These are phyloP conservation scores for Drosophila antonietae DNA, from an alignment of 2,888 invertebrate genomes.

Conservation along the genomic window DNA sequence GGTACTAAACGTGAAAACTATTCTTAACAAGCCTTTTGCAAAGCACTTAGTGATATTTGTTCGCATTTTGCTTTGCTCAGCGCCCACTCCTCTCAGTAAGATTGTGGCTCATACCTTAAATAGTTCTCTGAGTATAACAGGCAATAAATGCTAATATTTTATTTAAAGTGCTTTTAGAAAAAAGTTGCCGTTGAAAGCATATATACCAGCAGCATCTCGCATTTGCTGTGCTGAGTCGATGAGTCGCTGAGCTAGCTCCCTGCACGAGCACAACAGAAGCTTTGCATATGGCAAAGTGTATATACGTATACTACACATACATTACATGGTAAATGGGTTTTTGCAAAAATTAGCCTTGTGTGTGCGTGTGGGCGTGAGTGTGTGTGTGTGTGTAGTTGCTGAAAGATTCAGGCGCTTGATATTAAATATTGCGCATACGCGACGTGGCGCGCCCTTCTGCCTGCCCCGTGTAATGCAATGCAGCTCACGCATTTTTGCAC, in stretches of 20 bases:
- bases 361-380: neutral
- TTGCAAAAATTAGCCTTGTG: conserved; percentile 37
- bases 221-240: neutral
- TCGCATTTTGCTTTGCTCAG: conserved; percentile 1
- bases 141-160: conserved; percentile 75
- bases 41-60: conserved; percentile 51
- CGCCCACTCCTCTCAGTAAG: neutral
- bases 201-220: conserved; percentile 37
- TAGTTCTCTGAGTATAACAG: conserved; percentile 64
- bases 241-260: neutral
- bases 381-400: neutral
- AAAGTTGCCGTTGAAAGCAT: conserved; percentile 43
- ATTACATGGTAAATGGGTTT: conserved; percentile 14
- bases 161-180: conserved; percentile 59
- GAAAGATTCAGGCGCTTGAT: conserved; percentile 49
- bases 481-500: conserved; percentile 63
- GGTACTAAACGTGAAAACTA: too few relatives aligned
- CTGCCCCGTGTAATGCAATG: conserved; percentile 22
- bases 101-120: conserved; percentile 35
- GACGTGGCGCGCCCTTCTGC: conserved; percentile 24
- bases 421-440: conserved; percentile 71
- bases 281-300: conserved; percentile 5
- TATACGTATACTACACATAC: neutral
- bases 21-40: conserved; percentile 20
- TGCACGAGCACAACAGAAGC: neutral